phyloP scores from a whole-genome alignment of 2,113 vertebrate species.

The Notarius quadriscutis region DNA sequence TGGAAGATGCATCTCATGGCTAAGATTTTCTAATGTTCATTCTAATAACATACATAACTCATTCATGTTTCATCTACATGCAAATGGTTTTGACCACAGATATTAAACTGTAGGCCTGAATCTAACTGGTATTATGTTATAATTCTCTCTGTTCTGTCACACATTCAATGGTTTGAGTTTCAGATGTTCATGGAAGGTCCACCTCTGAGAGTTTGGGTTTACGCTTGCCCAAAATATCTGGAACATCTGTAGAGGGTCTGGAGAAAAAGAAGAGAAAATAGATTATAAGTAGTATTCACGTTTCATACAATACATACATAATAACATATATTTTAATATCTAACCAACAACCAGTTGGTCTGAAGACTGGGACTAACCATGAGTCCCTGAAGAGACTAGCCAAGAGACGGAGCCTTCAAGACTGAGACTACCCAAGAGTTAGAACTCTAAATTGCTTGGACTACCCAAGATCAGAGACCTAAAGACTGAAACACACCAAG shows the following conservation, averaged over 20 bases:
- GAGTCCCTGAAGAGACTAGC: neutral
- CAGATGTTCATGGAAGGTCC: slow-evolving; percentile 57
- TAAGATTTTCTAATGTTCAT: neutral
- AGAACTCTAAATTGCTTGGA: neutral
- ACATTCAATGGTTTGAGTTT: slow-evolving; percentile 18
- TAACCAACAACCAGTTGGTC: neutral
- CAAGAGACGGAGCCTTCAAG: neutral
- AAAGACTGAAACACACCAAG: neutral
- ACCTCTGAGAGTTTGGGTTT: slow-evolving; percentile 69
- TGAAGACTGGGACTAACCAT: neutral
- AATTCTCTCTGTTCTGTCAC: neutral
- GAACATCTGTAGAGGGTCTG: slow-evolving; percentile 72
- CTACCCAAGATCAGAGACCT: no score
- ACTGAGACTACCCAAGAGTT: neutral
- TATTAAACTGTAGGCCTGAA: neutral
- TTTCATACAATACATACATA: neutral
- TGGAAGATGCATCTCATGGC: neutral
- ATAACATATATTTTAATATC: neutral
- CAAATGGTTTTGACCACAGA: neutral
- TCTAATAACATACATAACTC: neutral
- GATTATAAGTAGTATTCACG: neutral
- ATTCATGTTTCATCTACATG: neutral
- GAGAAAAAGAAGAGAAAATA: neutral
- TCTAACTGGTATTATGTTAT: neutral
- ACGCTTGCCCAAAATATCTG: slow-evolving; percentile 68